Conservation (phyloP, 2,797 vertebrate genomes). For the Sebastes jordani region DNA sequence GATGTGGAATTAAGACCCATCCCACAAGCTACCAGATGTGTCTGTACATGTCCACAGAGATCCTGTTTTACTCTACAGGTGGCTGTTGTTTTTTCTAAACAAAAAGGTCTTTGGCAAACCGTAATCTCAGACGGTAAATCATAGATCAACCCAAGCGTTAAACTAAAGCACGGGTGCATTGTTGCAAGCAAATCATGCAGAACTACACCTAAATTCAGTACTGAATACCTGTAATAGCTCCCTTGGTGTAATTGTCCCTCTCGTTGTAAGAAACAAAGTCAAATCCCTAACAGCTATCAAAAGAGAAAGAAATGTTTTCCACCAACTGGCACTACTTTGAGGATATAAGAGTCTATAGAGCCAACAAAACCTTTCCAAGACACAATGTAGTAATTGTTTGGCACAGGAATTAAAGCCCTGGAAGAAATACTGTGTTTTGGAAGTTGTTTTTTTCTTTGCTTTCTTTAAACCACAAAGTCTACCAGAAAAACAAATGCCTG, state of each 20-base stretch:
- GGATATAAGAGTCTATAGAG: constrained; percentile 8
- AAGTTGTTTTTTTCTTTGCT: constrained; percentile 24
- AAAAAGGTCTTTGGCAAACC: constrained; percentile 41
- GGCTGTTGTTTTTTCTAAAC: constrained; percentile 48
- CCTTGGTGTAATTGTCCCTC: background rate
- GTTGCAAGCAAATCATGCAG: constrained; percentile 24
- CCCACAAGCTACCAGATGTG: constrained; percentile 41
- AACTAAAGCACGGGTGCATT: constrained; percentile 20
- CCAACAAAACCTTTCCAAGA: constrained; percentile 35
- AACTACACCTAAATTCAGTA: background rate
- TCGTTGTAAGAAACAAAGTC: background rate
- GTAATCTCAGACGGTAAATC: constrained; percentile 34
- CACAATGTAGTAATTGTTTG: constrained; percentile 66
- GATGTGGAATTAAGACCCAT: constrained; percentile 41
- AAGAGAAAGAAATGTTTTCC: constrained; percentile 13
- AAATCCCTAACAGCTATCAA: background rate
- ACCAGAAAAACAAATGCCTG: constrained; percentile 38
- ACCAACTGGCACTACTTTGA: constrained; percentile 2
- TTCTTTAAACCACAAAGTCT: constrained; percentile 41
- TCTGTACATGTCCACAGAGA: constrained; percentile 50
- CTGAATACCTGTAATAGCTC: constrained; percentile 2
- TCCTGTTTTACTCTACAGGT: constrained; percentile 20
- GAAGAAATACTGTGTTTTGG: constrained; percentile 28
- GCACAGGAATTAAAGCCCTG: constrained; percentile 44
- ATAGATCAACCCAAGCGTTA: constrained; percentile 28